phyloP scores from a whole-genome alignment of 2,113 vertebrate species.

The Heliornis fulica region DNA sequence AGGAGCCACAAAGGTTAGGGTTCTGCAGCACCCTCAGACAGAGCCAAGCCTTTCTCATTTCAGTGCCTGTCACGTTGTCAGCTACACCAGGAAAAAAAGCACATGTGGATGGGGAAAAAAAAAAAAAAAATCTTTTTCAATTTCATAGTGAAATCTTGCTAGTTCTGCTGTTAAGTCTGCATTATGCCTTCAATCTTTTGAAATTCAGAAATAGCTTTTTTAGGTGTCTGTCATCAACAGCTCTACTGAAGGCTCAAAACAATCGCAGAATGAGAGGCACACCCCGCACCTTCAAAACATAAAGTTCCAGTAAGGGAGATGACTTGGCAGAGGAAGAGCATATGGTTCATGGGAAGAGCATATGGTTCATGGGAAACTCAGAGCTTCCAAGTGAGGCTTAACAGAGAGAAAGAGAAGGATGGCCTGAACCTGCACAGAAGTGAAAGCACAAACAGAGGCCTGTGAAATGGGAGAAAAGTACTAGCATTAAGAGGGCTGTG shows the following conservation, averaged over 20 bases:
- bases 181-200: not conserved
- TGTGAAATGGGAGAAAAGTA: accelerated
- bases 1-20: not conserved
- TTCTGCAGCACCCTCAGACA: no score
- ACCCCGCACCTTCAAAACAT: not conserved
- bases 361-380: not conserved
- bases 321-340: not conserved
- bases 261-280: not conserved
- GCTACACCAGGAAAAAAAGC: not conserved
- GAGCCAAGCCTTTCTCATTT: not conserved
- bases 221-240: accelerated
- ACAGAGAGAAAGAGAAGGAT: not conserved
- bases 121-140: not conserved
- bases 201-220: not conserved
- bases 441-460: not conserved
- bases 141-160: not conserved
- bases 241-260: not conserved
- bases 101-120: not conserved
- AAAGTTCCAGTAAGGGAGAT: not conserved
- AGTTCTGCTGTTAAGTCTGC: not conserved
- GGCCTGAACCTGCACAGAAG: accelerated
- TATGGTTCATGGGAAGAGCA: not conserved
- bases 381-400: not conserved
- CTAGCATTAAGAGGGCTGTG: not conserved
- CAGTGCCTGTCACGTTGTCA: not conserved